Base-by-base conservation (phyloP, 2,113 vertebrate species). In the Callionymus lyra region DNA sequence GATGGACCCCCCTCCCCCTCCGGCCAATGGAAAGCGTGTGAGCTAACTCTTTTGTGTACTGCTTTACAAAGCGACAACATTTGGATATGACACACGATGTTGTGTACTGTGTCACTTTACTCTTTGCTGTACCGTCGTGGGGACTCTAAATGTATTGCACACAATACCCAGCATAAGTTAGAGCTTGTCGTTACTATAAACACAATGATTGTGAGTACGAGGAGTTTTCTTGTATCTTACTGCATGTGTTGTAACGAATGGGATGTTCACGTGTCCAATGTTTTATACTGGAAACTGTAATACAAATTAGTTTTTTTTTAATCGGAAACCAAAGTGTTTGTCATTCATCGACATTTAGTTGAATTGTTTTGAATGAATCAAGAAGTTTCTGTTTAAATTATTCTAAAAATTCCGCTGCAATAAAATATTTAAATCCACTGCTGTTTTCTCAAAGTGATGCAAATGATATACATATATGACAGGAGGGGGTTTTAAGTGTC, bases 1-100 rank as follows among this genome's bases (percentile, higher is more conserved):
- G n/a, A n/a, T n/a, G n/a, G n/a, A n/a, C n/a, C n/a, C 93, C 89
- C 93, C 94, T 91, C 90, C 81, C 73, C 76, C 66, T 83, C 65
- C 82, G 77, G 52, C 34, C 53, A 88, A 79, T 75, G 47, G 12
- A 44, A 50, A 70, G 41, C 2, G 13, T 21, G 40, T 52, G 37
- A 15, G 65, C n/a, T 56, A 47, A 17, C 6, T 46, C 18, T 54
- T 41, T 44, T 21, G 19, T 35, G 39, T 44, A 59, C 14, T 53
- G 47, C 32, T 56, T 51, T 56, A 15, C 45, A 42, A 33, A 49
- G 58, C 45, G 50, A 65, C 73, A 56, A 53, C 68, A 66, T 56
- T 59, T 56, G 38, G 55, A 58, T 21, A 42, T 49, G 37, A 39
- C 48, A 70, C 56, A 52, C 35, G 50, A 52, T 49, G 38, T 50